Evolutionary conservation across 2,888 invertebrate species (phyloP), one percentile per base, ranked within the genome.

Genomic region (Drosophila leonis): DNA sequence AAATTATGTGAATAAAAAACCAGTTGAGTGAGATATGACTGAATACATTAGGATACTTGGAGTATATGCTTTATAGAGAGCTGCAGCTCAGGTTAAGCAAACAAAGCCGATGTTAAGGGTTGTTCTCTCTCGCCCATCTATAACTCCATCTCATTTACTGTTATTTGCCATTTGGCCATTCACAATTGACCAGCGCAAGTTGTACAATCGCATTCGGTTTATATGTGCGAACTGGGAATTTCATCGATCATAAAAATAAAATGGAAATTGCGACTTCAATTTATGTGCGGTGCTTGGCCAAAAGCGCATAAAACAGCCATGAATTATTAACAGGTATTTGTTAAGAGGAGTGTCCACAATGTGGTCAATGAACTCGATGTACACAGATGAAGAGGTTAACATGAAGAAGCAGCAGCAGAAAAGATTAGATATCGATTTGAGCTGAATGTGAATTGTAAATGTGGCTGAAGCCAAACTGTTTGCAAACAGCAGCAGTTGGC

Each of bases 221-320:
- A 77, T 71, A 90, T 84, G 84, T 81, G 86, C 90, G 88, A 87
- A 84, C 83, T 90, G 92, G 92, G 92, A 92, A 92, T 92, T 90
- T 83, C 85, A 91, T 92, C 90, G 91, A 92, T 92, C 92, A 92
- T 92, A 92, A 92, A 92, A 92, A 83, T 90, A 79, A 91, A 91
- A 91, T 85, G 78, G 80, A 80, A 80, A 80, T 84, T 80, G 85
- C 87, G 83, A 82, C 80, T 79, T 84, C 85, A 90, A 86, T 83
- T 86, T 82, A 90, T 90, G 90, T 90, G 84, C 87, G 84, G 65
- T 71, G 65, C 49, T 51, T 74, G 78, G 48, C 48, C 67, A 68
- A 62, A 71, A 63, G 64, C 44, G 64, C 82, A 84, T 87, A 87
- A 83, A 84, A 80, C 62, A 64, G 64, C 54, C 83, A 84, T 83